Percentiles rank a stretch among this genome's conserved stretches.
Conservation (phyloP, 2,113 vertebrate species). For the Tautogolabrus adspersus region DNA sequence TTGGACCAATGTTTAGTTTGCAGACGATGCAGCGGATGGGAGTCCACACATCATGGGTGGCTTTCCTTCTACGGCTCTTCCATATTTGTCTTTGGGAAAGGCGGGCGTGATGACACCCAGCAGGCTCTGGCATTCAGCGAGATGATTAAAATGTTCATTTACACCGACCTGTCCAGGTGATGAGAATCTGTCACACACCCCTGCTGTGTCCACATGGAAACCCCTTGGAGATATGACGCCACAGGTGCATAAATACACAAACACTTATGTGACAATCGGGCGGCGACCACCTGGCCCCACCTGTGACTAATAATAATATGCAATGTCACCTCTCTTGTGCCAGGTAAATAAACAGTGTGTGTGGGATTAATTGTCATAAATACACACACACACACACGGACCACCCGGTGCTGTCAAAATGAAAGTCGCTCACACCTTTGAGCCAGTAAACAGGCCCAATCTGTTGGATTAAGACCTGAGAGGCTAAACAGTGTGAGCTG, state of each 20-base stretch:
- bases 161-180: slow-evolving; percentile 69
- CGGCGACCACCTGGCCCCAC: slow-evolving; percentile 66
- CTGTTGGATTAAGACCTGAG: slow-evolving; percentile 58
- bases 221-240: slow-evolving; percentile 23
- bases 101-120: slow-evolving; percentile 49
- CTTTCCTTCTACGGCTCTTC: slow-evolving; percentile 37
- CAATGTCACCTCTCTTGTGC: slow-evolving; percentile 56
- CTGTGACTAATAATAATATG: slow-evolving; percentile 44
- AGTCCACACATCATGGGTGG: slow-evolving; percentile 15
- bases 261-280: neutral
- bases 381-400: slow-evolving; percentile 8
- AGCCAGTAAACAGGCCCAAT: slow-evolving; percentile 68
- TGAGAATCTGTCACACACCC: slow-evolving; percentile 64
- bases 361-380: slow-evolving; percentile 36
- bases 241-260: neutral
- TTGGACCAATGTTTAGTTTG: too few relatives aligned
- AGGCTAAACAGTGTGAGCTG: slow-evolving; percentile 44
- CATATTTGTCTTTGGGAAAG: slow-evolving; percentile 61
- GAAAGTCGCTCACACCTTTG: slow-evolving; percentile 65
- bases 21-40: slow-evolving; percentile 13
- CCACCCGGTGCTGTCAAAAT: slow-evolving; percentile 59
- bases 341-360: slow-evolving; percentile 65
- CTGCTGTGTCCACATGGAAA: slow-evolving; percentile 53
- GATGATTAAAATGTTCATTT: slow-evolving; percentile 83
- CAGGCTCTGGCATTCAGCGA: slow-evolving; percentile 55